Evolutionary conservation across 2,888 invertebrate species (phyloP).

Genomic region (Tridacna crocea): DNA sequence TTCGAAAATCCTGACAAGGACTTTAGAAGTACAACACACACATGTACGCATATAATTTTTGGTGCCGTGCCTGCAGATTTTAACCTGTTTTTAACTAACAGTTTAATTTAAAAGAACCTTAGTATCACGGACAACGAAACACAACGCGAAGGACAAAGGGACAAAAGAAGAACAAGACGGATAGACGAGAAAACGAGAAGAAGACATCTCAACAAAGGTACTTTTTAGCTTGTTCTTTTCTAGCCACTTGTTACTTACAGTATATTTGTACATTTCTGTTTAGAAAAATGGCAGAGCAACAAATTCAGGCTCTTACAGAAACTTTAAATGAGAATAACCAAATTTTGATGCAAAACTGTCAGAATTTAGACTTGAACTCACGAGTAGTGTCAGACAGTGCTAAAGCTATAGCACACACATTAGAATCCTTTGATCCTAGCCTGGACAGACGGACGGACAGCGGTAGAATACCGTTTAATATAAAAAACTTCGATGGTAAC

Average conservation of each 20-base stretch:
- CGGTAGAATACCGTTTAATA: background rate
- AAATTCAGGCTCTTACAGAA: background rate
- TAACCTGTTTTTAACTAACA: too few species aligned
- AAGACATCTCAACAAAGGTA: background rate
- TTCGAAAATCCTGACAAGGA: too few species aligned
- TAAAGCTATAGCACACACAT: background rate
- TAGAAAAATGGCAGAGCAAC: constrained; percentile 11
- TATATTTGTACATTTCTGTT: background rate
- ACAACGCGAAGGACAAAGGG: background rate
- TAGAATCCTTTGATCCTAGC: background rate
- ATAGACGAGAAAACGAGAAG: background rate
- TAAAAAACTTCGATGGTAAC: background rate
- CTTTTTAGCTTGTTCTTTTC: background rate
- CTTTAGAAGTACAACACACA: background rate
- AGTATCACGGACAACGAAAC: background rate
- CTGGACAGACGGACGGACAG: background rate
- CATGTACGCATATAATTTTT: background rate
- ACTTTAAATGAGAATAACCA: constrained; percentile 1
- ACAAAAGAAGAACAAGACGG: background rate
- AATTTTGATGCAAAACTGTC: constrained; percentile 1
- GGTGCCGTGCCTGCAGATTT: background rate
- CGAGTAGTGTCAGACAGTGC: constrained; percentile 2
- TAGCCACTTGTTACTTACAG: background rate
- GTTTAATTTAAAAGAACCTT: too few species aligned
- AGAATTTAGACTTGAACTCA: background rate